A percentile compares a stretch with the other conserved stretches of the same genome.
Evolutionary conservation across 1,140 invertebrate genomes (phyloP).

Genomic region (Cecropterus lyciades): DNA sequence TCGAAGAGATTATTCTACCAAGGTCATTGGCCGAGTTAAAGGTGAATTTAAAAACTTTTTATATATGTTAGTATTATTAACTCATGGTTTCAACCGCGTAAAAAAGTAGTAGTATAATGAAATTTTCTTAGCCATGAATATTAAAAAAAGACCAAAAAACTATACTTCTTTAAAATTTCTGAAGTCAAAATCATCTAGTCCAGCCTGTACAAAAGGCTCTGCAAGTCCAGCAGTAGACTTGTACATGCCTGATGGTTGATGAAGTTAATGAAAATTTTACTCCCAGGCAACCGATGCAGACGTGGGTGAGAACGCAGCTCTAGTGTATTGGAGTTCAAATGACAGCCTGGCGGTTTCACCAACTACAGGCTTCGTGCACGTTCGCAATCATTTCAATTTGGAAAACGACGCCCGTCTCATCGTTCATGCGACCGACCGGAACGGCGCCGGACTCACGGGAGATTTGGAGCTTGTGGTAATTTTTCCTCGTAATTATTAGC

Average conservation of each 20-base stretch:
- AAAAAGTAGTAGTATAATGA: too few relatives aligned
- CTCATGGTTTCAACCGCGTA: too few relatives aligned
- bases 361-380: conserved; percentile 62
- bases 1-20: conserved; percentile 68
- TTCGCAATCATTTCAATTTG: conserved; percentile 50
- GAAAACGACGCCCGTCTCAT: conserved; percentile 46
- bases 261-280: background rate
- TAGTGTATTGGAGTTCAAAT: conserved; percentile 63
- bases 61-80: too few relatives aligned
- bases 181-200: too few relatives aligned
- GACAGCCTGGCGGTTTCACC: conserved; percentile 60
- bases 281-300: conserved; percentile 73
- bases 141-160: too few relatives aligned
- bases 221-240: too few relatives aligned
- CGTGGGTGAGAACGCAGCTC: conserved; percentile 64
- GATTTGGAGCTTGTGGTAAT: conserved; percentile 63
- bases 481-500: conserved; percentile 11
- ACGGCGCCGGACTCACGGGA: conserved; percentile 61
- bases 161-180: too few relatives aligned
- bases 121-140: too few relatives aligned
- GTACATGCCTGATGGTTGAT: too few relatives aligned
- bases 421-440: conserved; percentile 61
- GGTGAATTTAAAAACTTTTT: conserved; percentile 51
- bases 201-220: too few relatives aligned
- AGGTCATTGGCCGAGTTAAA: conserved; percentile 71